A percentile compares a stretch with the other conserved stretches of the same genome.
Evolutionary conservation across 2,888 invertebrate species (phyloP).

Genomic region (Odontocolon sp.): DNA sequence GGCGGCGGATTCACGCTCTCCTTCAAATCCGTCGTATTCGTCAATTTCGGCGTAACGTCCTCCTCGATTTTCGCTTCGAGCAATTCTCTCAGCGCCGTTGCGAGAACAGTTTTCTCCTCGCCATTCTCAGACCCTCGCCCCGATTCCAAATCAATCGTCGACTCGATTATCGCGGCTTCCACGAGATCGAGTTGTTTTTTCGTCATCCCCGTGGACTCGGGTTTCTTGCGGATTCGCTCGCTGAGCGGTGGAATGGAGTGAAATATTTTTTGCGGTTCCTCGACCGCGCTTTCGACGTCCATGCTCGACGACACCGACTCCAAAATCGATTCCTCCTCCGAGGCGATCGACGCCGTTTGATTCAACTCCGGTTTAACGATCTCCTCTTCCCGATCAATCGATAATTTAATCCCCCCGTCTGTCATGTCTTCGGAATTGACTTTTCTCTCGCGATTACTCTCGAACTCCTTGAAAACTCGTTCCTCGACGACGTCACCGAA

Average conservation of each 20-base stretch:
- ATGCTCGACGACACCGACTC: conserved; percentile 72
- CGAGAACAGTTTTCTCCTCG: conserved; percentile 73
- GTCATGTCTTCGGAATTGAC: conserved; percentile 47
- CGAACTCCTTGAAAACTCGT: conserved; percentile 69
- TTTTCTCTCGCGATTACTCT: conserved; percentile 57
- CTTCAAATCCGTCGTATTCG: conserved; percentile 41
- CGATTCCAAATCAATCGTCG: conserved; percentile 74
- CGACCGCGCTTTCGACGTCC: conserved; percentile 67
- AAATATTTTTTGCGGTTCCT: conserved; percentile 71
- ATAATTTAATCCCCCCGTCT: conserved; percentile 10
- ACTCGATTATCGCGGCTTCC: conserved; percentile 78
- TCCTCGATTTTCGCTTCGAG: conserved; percentile 76
- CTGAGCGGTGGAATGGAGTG: conserved; percentile 78
- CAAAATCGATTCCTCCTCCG: conserved; percentile 72
- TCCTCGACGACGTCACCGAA: conserved; percentile 59
- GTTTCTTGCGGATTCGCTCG: conserved; percentile 77
- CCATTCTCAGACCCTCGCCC: conserved; percentile 66
- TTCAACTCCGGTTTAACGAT: conserved; percentile 52
- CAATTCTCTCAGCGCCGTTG: conserved; percentile 74
- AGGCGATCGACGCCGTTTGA: conserved; percentile 51
- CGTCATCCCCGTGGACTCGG: conserved; percentile 65
- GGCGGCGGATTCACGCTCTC: conserved; percentile 64
- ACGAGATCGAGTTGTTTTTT: conserved; percentile 76
- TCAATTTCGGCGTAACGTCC: conserved; percentile 58
- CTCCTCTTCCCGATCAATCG: conserved; percentile 38